Percentiles rank a stretch among this genome's conserved stretches.
phyloP scores from a whole-genome alignment of 2,113 vertebrate genomes.

The Gymnocephalus cernua region DNA sequence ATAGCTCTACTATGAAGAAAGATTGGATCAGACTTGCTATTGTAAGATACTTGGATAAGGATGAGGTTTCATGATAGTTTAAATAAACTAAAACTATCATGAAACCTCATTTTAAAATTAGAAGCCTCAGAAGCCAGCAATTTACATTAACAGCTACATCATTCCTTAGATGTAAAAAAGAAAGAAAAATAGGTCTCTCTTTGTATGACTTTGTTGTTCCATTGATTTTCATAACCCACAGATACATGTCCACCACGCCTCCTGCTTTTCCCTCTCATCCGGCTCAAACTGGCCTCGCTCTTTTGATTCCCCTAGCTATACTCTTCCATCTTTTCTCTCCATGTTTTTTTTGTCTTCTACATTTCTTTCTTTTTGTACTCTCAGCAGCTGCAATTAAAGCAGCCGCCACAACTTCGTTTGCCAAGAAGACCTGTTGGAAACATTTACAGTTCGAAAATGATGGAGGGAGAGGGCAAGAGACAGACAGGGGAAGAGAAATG shows the following conservation, averaged over 20 bases:
- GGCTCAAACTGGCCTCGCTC: neutral
- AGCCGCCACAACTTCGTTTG: conserved; percentile 60
- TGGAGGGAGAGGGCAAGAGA: neutral
- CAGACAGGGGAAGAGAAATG: neutral
- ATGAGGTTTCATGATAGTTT: too few species aligned
- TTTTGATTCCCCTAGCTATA: neutral
- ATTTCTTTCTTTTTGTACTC: neutral
- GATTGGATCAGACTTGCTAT: neutral
- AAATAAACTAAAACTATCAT: neutral
- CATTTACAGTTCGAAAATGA: conserved; percentile 73
- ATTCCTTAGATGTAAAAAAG: neutral
- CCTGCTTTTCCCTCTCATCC: neutral
- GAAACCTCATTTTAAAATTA: neutral
- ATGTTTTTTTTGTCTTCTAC: neutral
- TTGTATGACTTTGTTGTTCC: neutral
- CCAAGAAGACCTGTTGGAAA: conserved; percentile 52
- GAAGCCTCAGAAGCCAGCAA: neutral
- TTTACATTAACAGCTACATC: neutral
- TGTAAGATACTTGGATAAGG: neutral
- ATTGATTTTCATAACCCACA: neutral
- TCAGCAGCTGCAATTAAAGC: conserved; percentile 46
- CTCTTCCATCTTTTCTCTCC: neutral
- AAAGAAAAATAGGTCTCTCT: neutral
- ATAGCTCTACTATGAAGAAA: neutral
- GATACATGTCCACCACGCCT: neutral